phyloP scores from a whole-genome alignment of 2,888 invertebrate genomes.

The Leptinotarsa rubiginosa region DNA sequence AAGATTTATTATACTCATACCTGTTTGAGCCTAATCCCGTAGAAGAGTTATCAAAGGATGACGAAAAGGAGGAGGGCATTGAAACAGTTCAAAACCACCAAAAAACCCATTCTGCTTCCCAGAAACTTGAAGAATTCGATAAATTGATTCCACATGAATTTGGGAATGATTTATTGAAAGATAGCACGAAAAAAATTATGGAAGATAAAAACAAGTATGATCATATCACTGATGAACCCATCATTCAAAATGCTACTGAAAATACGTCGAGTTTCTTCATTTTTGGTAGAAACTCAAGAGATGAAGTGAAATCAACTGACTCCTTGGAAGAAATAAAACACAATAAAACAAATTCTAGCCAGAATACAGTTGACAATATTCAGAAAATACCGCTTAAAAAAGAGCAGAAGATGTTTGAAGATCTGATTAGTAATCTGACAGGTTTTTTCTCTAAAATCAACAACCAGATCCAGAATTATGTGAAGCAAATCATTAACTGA shows the following conservation, averaged over 20 bases:
- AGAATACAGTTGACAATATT: conserved; percentile 23
- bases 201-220: neutral
- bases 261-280: neutral
- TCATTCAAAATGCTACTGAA: neutral
- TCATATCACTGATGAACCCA: neutral
- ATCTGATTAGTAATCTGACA: conserved; percentile 31
- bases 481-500: conserved; percentile 22
- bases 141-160: neutral
- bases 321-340: neutral
- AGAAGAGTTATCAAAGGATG: neutral
- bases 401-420: conserved; percentile 27
- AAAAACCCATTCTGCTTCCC: neutral
- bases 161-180: neutral
- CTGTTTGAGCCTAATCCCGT: neutral
- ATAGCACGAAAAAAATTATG: neutral
- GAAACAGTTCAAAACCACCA: neutral
- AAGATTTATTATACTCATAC: conserved; percentile 1
- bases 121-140: neutral
- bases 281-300: neutral
- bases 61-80: neutral
- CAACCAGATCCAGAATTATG: conserved; percentile 24
- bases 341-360: neutral
- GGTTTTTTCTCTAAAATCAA: conserved; percentile 35
- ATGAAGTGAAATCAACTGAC: neutral
- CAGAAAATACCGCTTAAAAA: conserved; percentile 34